phyloP scores from a whole-genome alignment of 2,797 vertebrate genomes.

The Morus bassanus region DNA sequence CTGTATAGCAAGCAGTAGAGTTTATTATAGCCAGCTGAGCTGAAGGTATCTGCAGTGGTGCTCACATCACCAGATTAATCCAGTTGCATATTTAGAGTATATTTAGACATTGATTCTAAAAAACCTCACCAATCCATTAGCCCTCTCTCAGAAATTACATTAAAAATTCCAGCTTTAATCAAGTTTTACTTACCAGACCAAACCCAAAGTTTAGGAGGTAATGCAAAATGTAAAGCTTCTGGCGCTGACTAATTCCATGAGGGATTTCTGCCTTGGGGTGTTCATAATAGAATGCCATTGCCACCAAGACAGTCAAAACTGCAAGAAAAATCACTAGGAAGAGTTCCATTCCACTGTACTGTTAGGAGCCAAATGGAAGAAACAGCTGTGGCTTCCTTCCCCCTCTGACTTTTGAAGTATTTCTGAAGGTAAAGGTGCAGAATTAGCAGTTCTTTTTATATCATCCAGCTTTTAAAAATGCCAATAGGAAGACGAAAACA shows the following conservation, averaged over 20 bases:
- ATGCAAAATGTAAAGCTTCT: background rate
- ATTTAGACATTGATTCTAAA: background rate
- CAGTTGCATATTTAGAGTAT: background rate
- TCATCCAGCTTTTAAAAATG: background rate
- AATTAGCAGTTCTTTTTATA: background rate
- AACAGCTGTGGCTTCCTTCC: background rate
- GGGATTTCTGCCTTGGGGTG: constrained; percentile 34
- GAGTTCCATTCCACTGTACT: background rate
- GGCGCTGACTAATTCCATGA: background rate
- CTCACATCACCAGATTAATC: background rate
- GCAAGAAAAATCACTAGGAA: background rate
- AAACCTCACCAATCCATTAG: background rate
- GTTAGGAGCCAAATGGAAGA: background rate
- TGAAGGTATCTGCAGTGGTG: background rate
- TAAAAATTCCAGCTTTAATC: background rate
- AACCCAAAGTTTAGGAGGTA: background rate
- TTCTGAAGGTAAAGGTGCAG: background rate
- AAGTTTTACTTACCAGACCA: constrained; percentile 44
- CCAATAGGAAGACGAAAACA: background rate
- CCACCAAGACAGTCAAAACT: background rate
- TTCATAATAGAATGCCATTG: constrained; percentile 17
- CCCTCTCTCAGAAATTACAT: background rate
- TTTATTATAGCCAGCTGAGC: background rate
- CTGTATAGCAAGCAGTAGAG: background rate
- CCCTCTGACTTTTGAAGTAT: background rate